These are phyloP conservation scores for Acipenser transmontanus DNA, from an alignment of 2,797 vertebrate species.

Conservation along the genomic window DNA sequence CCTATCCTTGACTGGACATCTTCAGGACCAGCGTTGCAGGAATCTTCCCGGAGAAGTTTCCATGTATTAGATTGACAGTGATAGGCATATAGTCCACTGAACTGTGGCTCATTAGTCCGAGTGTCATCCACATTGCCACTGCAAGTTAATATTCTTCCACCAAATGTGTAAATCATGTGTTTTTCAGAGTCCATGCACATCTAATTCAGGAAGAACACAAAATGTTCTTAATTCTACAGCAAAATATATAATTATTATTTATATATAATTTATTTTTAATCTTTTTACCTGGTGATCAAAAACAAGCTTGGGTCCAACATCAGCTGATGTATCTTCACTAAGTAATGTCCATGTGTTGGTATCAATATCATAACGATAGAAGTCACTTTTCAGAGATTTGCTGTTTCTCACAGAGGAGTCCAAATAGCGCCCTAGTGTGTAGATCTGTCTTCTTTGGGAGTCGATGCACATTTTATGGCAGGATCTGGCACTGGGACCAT, in stretches of 20 bases:
- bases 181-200: slow-evolving; percentile 99
- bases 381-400: slow-evolving; percentile 95
- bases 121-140: slow-evolving; percentile 93
- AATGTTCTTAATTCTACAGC: neutral
- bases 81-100: slow-evolving; percentile 91
- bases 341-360: slow-evolving; percentile 92
- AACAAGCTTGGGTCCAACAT: slow-evolving; percentile 92
- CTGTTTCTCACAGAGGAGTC: slow-evolving; percentile 97
- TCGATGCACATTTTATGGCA: slow-evolving; percentile 99
- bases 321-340: slow-evolving; percentile 90
- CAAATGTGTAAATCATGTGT: slow-evolving; percentile 98
- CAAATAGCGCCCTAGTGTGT: slow-evolving; percentile 90
- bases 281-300: slow-evolving; percentile 92
- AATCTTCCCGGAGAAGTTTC: slow-evolving; percentile 92
- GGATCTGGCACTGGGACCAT: slow-evolving; percentile 88
- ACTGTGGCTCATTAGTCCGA: slow-evolving; percentile 88
- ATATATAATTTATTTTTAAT: neutral
- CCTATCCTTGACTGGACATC: slow-evolving; percentile 96
- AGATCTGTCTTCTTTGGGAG: slow-evolving; percentile 92
- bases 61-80: slow-evolving; percentile 83
- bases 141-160: slow-evolving; percentile 91
- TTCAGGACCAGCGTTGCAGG: slow-evolving; percentile 93
- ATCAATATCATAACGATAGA: slow-evolving; percentile 94
- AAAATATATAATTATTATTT: neutral
- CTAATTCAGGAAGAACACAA: slow-evolving; percentile 47